Percentiles rank a stretch among this genome's conserved stretches.
phyloP scores from a whole-genome alignment of 2,888 invertebrate species.

The Ferrisia virgata region DNA sequence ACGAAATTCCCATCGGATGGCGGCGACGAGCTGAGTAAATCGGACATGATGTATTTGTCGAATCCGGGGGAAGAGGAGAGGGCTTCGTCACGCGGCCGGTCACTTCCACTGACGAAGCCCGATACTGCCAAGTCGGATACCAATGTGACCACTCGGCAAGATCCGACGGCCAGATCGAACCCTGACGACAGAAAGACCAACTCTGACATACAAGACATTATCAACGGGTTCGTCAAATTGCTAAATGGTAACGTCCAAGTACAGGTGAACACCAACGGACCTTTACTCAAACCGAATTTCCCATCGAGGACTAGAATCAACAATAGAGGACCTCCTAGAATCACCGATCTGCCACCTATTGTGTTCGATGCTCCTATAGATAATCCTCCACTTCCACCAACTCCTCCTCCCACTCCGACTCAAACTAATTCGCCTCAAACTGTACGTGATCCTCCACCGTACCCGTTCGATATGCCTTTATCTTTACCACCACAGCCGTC shows the following conservation, averaged over 20 bases:
- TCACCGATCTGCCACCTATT: conserved; percentile 71
- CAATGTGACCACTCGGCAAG: conserved; percentile 9
- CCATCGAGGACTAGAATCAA: conserved; percentile 78
- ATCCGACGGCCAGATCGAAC: conserved; percentile 42
- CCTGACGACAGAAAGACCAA: conserved; percentile 56
- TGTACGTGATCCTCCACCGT: conserved; percentile 59
- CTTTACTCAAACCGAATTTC: conserved; percentile 60
- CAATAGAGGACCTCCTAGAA: conserved; percentile 83
- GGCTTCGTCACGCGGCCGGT: conserved; percentile 68
- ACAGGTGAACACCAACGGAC: conserved; percentile 48
- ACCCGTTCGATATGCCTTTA: conserved; percentile 63
- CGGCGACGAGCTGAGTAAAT: conserved; percentile 27
- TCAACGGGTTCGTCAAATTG: conserved; percentile 82
- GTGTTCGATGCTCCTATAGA: conserved; percentile 66
- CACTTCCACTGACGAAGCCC: conserved; percentile 67
- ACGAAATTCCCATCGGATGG: background rate
- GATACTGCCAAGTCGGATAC: conserved; percentile 50
- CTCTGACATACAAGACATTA: conserved; percentile 84
- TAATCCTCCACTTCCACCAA: conserved; percentile 53
- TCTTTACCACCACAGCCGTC: conserved; percentile 58
- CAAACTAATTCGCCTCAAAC: conserved; percentile 53
- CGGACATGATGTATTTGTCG: conserved; percentile 23
- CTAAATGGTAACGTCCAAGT: conserved; percentile 86
- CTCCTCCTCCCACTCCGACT: conserved; percentile 50
- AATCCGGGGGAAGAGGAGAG: conserved; percentile 70